Percentiles rank a stretch among this genome's conserved stretches.
These are phyloP conservation scores for Camptogramma bilineatum DNA, from an alignment of 2,888 invertebrate species.

Conservation along the genomic window DNA sequence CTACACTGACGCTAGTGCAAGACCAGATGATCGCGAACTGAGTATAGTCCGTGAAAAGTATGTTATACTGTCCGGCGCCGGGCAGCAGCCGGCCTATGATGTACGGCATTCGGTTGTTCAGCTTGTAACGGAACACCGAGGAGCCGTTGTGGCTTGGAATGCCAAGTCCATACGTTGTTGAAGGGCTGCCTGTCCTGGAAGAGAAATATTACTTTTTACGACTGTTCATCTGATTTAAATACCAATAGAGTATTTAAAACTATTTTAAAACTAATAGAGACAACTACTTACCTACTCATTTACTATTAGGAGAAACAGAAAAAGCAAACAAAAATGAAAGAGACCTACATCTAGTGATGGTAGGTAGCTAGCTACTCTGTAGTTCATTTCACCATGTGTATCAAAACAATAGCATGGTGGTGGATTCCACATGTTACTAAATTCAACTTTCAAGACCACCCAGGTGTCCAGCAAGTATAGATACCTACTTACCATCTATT, in stretches of 20 bases:
- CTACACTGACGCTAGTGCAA: slow-evolving; percentile 88
- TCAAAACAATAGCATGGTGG: too few species aligned
- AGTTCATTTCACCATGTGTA: too few species aligned
- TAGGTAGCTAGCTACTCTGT: too few species aligned
- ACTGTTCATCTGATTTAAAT: neutral
- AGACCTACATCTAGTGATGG: too few species aligned
- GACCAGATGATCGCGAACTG: slow-evolving; percentile 91
- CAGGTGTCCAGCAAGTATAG: neutral
- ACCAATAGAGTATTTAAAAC: neutral
- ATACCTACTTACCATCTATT: slow-evolving; percentile 87
- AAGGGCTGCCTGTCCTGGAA: slow-evolving; percentile 84
- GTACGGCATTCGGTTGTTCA: slow-evolving; percentile 86
- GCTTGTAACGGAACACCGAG: slow-evolving; percentile 86
- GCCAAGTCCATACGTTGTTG: slow-evolving; percentile 87
- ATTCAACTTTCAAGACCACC: too few species aligned
- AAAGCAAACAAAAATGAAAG: too few species aligned
- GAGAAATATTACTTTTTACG: neutral
- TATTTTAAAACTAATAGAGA: too few species aligned
- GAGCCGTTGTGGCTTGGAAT: slow-evolving; percentile 85
- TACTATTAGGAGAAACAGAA: too few species aligned
- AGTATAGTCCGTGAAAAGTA: slow-evolving; percentile 90
- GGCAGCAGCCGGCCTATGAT: slow-evolving; percentile 88
- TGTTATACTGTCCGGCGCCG: slow-evolving; percentile 89
- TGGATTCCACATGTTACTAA: too few species aligned
- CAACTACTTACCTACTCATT: too few species aligned